Percentiles rank a stretch among this genome's conserved stretches.
phyloP scores from a whole-genome alignment of 2,888 invertebrate genomes.

The Heliconius sara region DNA sequence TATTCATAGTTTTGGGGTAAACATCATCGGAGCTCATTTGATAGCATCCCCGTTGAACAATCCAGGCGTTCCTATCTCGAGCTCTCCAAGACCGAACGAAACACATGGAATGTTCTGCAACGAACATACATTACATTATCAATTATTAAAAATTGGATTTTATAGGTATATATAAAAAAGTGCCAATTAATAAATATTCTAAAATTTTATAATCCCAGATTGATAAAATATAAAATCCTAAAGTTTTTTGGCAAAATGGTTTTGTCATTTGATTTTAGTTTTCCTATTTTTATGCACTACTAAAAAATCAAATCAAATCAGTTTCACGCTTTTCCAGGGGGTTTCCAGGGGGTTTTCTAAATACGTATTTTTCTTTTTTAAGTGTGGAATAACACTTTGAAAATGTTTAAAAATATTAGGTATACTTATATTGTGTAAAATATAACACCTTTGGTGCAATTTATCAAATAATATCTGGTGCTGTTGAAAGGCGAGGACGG shows the following conservation, averaged over 20 bases:
- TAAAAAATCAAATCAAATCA: no score
- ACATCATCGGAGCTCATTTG: constrained; percentile 56
- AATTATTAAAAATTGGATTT: not conserved
- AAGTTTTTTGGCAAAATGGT: no score
- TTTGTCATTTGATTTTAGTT: no score
- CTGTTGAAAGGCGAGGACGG: constrained; percentile 58
- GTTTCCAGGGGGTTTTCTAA: no score
- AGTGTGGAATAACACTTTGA: no score
- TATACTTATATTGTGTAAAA: not conserved
- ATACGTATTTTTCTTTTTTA: no score
- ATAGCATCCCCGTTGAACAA: constrained; percentile 78
- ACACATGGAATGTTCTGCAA: constrained; percentile 71
- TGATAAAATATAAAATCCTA: not conserved
- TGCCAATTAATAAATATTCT: no score
- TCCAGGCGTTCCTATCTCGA: constrained; percentile 71
- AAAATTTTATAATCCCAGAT: no score
- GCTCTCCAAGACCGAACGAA: constrained; percentile 75
- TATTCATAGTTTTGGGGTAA: constrained; percentile 57
- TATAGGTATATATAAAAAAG: not conserved
- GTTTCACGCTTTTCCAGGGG: no score
- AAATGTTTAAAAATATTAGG: not conserved
- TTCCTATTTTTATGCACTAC: no score
- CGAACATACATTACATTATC: not conserved
- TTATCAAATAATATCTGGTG: constrained; percentile 59
- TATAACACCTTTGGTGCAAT: constrained; percentile 68